These are phyloP conservation scores for Diarsia brunnea DNA, from an alignment of 2,888 invertebrate species.

Conservation along the genomic window DNA sequence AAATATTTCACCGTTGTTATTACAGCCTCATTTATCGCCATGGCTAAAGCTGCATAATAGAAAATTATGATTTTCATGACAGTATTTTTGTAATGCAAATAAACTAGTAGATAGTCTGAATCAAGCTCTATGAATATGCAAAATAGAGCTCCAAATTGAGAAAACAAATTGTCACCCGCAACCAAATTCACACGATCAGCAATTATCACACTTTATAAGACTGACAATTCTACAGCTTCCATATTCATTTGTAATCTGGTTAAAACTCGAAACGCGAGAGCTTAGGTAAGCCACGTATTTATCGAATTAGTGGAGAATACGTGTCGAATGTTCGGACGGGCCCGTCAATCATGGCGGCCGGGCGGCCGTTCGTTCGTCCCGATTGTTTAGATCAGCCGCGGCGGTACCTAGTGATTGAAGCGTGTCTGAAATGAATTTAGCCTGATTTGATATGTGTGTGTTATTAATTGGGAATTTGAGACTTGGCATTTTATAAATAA, in stretches of 20 bases:
- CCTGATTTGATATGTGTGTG: slow-evolving; percentile 17
- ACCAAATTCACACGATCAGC: slow-evolving; percentile 29
- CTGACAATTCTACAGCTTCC: slow-evolving; percentile 26
- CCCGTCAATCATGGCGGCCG: slow-evolving; percentile 19
- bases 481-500: neutral
- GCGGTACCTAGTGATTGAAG: slow-evolving; percentile 5
- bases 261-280: slow-evolving; percentile 68
- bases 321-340: slow-evolving; percentile 44
- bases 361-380: too few species aligned
- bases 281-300: slow-evolving; percentile 71
- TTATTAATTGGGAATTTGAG: slow-evolving; percentile 8
- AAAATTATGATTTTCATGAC: neutral
- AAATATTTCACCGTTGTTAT: neutral
- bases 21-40: neutral
- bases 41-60: neutral
- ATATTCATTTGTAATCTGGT: slow-evolving; percentile 66
- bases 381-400: slow-evolving; percentile 30
- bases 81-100: neutral
- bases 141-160: neutral
- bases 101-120: neutral
- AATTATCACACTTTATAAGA: slow-evolving; percentile 52
- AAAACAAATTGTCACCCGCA: neutral
- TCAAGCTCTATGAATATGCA: neutral
- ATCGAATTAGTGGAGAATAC: slow-evolving; percentile 63
- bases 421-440: slow-evolving; percentile 27